phyloP scores from a whole-genome alignment of 2,797 vertebrate genomes.

The Pogoniulus pusillus region DNA sequence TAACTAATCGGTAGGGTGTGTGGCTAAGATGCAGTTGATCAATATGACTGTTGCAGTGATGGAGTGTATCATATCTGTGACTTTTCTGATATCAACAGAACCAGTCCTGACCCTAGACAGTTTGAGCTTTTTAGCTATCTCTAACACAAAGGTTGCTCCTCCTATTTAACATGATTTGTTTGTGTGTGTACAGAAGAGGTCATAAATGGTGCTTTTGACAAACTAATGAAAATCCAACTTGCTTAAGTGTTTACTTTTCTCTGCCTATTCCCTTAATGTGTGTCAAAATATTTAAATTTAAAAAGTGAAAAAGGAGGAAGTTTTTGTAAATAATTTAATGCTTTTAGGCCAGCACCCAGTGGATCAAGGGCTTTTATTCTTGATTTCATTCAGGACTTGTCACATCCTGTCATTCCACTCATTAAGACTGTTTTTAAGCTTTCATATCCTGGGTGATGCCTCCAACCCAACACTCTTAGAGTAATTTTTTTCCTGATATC shows the following conservation, averaged over 20 bases:
- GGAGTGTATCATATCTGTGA: neutral
- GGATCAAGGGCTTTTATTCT: constrained; percentile 70
- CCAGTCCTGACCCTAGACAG: neutral
- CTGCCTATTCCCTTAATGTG: neutral
- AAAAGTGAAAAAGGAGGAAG: neutral
- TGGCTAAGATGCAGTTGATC: neutral
- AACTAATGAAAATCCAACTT: constrained; percentile 9
- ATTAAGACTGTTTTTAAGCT: constrained; percentile 19
- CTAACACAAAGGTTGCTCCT: neutral
- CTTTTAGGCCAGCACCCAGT: constrained; percentile 54
- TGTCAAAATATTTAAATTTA: constrained; percentile 27
- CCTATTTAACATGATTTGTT: neutral
- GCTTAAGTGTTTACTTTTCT: neutral
- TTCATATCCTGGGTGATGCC: neutral
- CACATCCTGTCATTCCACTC: neutral
- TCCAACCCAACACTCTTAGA: constrained; percentile 1
- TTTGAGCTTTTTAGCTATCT: neutral
- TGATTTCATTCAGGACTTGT: constrained; percentile 40
- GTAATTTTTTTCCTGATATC: constrained; percentile 50
- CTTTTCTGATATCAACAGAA: neutral
- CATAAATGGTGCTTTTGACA: constrained; percentile 13
- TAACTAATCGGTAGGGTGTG: neutral
- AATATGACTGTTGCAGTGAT: neutral
- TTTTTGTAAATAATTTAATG: constrained; percentile 52
- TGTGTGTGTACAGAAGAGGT: neutral